Evolutionary conservation across 35 echinoderm and acorn worm species (phyloP).

Genomic region (Anneissia japonica): DNA sequence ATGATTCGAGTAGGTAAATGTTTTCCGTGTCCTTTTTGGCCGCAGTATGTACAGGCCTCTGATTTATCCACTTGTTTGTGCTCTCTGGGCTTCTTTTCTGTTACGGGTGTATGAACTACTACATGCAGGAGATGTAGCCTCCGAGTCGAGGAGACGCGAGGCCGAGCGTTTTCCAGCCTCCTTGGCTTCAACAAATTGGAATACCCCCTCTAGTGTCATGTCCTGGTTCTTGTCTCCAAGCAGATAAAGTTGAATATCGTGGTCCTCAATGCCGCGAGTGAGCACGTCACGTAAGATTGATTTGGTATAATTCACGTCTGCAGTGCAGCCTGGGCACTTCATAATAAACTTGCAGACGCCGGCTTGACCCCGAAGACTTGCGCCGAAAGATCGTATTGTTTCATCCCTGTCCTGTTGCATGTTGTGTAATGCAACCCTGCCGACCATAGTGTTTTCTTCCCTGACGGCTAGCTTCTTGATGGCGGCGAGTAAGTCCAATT

Average conservation of each 20-base stretch:
- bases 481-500: conserved; percentile 19
- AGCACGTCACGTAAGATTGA: conserved; percentile 32
- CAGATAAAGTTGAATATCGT: conserved; percentile 46
- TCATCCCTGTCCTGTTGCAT: conserved; percentile 45
- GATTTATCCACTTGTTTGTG: neutral
- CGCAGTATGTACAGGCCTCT: neutral
- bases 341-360: conserved; percentile 34
- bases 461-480: conserved; percentile 5
- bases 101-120: neutral
- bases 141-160: neutral
- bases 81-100: neutral
- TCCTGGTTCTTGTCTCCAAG: conserved; percentile 22
- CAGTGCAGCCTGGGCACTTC: neutral
- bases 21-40: neutral
- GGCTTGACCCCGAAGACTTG: conserved; percentile 19
- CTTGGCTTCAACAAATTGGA: conserved; percentile 42
- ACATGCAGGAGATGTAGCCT: neutral
- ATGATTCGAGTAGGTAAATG: neutral
- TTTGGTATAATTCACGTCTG: conserved; percentile 10
- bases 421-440: conserved; percentile 20
- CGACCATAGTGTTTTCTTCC: conserved; percentile 44
- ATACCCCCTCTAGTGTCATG: conserved; percentile 29
- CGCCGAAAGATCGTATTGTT: conserved; percentile 16
- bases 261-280: conserved; percentile 18
- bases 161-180: conserved; percentile 33